Percentiles rank a stretch among this genome's conserved stretches.
Evolutionary conservation across 2,888 invertebrate genomes (phyloP).

Genomic region (Melanchra persicariae): DNA sequence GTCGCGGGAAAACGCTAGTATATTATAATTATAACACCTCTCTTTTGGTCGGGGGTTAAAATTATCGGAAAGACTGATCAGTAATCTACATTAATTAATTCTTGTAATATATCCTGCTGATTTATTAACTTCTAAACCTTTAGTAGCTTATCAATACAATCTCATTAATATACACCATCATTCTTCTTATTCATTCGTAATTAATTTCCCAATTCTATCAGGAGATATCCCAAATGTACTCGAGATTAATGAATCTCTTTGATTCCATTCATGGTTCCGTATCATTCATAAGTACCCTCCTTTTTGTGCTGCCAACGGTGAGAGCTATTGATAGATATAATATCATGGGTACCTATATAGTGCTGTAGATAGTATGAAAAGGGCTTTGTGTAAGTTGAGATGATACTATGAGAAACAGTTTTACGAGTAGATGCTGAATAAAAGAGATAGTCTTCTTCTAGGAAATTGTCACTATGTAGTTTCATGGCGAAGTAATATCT

Average conservation of each 20-base stretch:
- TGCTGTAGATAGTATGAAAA: slow-evolving; percentile 11
- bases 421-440: neutral
- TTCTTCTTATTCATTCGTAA: slow-evolving; percentile 6
- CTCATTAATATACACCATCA: slow-evolving; percentile 1
- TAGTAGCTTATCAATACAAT: neutral
- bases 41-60: too few relatives aligned
- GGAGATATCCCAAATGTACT: slow-evolving; percentile 13
- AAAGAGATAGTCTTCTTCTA: neutral
- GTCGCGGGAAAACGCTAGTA: too few relatives aligned
- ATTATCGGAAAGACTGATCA: too few relatives aligned
- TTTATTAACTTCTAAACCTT: neutral
- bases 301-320: slow-evolving; percentile 17
- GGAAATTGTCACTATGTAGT: neutral
- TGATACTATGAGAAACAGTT: neutral
- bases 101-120: neutral
- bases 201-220: slow-evolving; percentile 32
- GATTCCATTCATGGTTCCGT: slow-evolving; percentile 37
- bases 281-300: slow-evolving; percentile 15
- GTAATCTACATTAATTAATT: too few relatives aligned
- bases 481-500: too few relatives aligned
- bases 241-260: slow-evolving; percentile 45
- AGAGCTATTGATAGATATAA: slow-evolving; percentile 19
- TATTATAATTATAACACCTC: too few relatives aligned
- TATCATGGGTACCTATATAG: too few relatives aligned
- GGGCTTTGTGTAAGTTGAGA: slow-evolving; percentile 5